These are phyloP conservation scores for Athalia circularis DNA, from an alignment of 2,888 invertebrate species.

Conservation along the genomic window DNA sequence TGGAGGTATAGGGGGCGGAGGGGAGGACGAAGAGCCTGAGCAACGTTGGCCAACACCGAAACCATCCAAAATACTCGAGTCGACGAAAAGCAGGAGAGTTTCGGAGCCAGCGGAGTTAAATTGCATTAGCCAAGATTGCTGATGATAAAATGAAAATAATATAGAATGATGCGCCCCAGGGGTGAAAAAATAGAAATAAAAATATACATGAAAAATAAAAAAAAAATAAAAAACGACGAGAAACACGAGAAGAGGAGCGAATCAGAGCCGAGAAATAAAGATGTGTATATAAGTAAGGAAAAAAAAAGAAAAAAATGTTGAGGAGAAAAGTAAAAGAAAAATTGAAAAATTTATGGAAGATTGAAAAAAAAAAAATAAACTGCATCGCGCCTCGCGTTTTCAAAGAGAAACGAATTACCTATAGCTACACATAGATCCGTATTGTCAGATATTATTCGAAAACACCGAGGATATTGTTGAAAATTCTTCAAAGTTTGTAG, in stretches of 20 bases:
- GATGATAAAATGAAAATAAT: constrained; percentile 73
- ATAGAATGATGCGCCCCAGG: constrained; percentile 68
- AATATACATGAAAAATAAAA: constrained; percentile 42
- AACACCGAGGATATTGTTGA: no score
- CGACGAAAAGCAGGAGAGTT: constrained; percentile 8
- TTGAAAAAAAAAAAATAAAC: background rate
- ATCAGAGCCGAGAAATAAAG: constrained; percentile 37
- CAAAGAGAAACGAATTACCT: no score
- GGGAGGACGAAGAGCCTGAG: background rate
- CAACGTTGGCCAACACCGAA: background rate
- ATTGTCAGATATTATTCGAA: no score
- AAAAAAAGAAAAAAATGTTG: constrained; percentile 35
- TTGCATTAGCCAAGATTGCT: constrained; percentile 73
- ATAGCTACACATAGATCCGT: no score
- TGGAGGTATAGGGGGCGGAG: background rate
- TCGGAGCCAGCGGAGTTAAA: constrained; percentile 49
- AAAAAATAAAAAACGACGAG: constrained; percentile 43
- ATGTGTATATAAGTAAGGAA: background rate
- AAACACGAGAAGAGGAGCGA: constrained; percentile 33
- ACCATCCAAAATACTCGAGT: constrained; percentile 39
- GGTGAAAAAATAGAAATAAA: constrained; percentile 10
- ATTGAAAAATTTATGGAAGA: background rate
- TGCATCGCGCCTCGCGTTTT: no score
- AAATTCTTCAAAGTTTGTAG: no score
- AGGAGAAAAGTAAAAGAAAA: constrained; percentile 51